These are phyloP conservation scores for Apamea epomidion DNA, from an alignment of 2,888 invertebrate species.

Conservation along the genomic window DNA sequence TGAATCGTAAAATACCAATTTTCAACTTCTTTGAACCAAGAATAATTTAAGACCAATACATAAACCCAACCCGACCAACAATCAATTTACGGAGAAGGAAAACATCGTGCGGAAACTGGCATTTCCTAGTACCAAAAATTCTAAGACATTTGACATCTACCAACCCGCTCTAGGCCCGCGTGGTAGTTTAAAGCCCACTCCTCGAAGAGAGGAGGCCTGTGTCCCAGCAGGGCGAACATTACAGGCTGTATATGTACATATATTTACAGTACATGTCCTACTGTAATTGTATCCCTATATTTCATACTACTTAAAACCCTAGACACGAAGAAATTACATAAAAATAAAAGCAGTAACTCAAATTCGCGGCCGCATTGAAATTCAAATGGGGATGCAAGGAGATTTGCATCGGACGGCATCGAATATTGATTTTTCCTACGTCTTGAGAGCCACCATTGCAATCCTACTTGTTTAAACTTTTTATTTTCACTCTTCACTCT, in stretches of 20 bases:
- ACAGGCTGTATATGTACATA: neutral
- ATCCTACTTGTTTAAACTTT: constrained; percentile 90
- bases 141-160: neutral
- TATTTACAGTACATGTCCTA: neutral
- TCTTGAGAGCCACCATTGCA: constrained; percentile 88
- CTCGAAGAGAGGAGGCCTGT: neutral
- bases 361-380: constrained; percentile 85
- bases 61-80: no score
- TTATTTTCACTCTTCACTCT: constrained; percentile 90
- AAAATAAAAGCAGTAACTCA: constrained; percentile 81
- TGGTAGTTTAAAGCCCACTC: neutral
- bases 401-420: constrained; percentile 89
- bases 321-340: constrained; percentile 73
- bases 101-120: neutral
- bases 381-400: constrained; percentile 88
- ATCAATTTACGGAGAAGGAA: neutral
- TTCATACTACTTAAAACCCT: constrained; percentile 53
- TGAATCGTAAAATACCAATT: neutral
- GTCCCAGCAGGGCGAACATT: neutral
- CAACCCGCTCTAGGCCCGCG: neutral
- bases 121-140: neutral
- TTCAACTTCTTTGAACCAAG: neutral
- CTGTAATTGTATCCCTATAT: constrained; percentile 29
- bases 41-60: neutral
- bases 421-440: constrained; percentile 88